Conservation (phyloP, 2,113 vertebrate genomes). For the Heptranchias perlo region DNA sequence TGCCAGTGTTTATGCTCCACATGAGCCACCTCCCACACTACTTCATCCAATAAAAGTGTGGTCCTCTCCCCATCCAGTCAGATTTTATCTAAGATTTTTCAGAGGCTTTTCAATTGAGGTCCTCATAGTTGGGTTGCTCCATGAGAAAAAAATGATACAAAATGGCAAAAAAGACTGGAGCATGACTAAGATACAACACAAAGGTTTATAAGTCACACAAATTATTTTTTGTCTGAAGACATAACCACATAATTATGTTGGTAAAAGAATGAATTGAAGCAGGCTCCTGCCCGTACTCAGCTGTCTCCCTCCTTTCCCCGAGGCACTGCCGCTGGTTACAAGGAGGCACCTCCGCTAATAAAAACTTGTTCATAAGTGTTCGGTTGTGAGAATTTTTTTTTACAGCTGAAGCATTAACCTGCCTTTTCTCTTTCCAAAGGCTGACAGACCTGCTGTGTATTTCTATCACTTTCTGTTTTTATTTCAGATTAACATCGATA, state of each 20-base stretch:
- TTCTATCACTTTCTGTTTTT: not conserved
- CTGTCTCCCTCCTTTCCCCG: not conserved
- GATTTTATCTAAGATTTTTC: not conserved
- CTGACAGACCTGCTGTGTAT: not conserved
- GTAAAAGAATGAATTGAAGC: not conserved
- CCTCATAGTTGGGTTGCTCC: not conserved
- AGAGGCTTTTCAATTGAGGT: not conserved
- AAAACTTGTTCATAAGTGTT: not conserved
- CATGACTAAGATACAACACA: not conserved
- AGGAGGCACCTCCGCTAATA: not conserved
- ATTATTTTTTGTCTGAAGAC: not conserved
- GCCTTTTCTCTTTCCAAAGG: not conserved
- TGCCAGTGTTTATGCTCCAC: too few species aligned
- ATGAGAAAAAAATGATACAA: not conserved
- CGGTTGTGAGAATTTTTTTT: not conserved
- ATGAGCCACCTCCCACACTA: too few species aligned
- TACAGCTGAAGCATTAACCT: not conserved
- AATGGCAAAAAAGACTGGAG: not conserved
- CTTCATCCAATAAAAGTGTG: not conserved
- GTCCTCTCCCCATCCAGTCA: not conserved
- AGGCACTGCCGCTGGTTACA: not conserved
- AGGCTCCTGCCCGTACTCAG: not conserved
- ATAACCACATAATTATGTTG: not conserved
- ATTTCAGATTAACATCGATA: not conserved
- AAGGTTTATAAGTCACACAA: too few species aligned